A percentile compares a stretch with the other conserved stretches of the same genome.
These are phyloP conservation scores for Eristalis pertinax DNA, from an alignment of 2,888 invertebrate genomes.

Conservation along the genomic window DNA sequence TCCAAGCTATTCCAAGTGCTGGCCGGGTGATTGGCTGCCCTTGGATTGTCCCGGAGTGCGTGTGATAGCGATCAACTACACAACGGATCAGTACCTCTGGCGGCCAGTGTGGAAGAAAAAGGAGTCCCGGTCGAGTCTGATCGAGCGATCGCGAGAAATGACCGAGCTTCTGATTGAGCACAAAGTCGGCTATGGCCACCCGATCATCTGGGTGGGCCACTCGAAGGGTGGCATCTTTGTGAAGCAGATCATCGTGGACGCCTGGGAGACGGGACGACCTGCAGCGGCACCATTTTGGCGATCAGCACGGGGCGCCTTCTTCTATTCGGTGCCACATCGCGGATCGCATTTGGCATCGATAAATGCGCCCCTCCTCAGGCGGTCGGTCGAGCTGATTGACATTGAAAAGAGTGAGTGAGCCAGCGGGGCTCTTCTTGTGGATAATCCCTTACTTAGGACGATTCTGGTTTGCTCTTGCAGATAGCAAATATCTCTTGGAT, in stretches of 20 bases:
- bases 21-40: conserved; percentile 94
- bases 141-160: conserved; percentile 88
- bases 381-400: conserved; percentile 90
- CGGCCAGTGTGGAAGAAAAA: conserved; percentile 88
- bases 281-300: conserved; percentile 82
- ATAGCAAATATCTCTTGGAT: conserved; percentile 86
- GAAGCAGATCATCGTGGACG: conserved; percentile 90
- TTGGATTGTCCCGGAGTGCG: conserved; percentile 89
- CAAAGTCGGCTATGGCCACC: conserved; percentile 87
- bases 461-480: conserved; percentile 81
- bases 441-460: background rate
- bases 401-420: conserved; percentile 87
- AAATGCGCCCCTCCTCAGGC: conserved; percentile 87
- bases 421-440: background rate
- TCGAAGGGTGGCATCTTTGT: conserved; percentile 94
- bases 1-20: conserved; percentile 86
- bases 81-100: conserved; percentile 90
- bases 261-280: conserved; percentile 82
- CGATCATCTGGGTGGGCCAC: conserved; percentile 90
- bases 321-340: conserved; percentile 93
- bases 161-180: conserved; percentile 85
- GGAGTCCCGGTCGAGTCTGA: conserved; percentile 85
- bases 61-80: conserved; percentile 91
- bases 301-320: conserved; percentile 86
- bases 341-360: conserved; percentile 90